Evolutionary conservation across 2,888 invertebrate genomes (phyloP).

Genomic region (Morpho achilles): DNA sequence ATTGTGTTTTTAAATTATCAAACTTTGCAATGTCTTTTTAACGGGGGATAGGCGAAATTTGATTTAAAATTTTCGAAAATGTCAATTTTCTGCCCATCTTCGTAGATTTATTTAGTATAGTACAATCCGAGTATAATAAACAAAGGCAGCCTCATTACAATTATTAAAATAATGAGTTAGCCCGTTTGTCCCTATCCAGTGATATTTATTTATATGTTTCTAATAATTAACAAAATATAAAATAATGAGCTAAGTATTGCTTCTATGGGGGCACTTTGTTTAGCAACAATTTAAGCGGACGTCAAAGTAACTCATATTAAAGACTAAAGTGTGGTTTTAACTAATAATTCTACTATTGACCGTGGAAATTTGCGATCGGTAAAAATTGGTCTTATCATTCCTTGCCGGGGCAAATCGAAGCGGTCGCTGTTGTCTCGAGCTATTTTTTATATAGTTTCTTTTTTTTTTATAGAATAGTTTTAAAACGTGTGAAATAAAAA

Average conservation of each 20-base stretch:
- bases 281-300: slow-evolving; percentile 3
- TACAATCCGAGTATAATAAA: slow-evolving; percentile 1
- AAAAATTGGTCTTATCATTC: slow-evolving; percentile 83
- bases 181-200: too few relatives aligned
- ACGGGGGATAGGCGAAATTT: slow-evolving; percentile 39
- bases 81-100: slow-evolving; percentile 1
- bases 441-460: slow-evolving; percentile 25
- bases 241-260: too few relatives aligned
- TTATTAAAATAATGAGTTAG: not conserved
- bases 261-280: too few relatives aligned
- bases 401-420: slow-evolving; percentile 73
- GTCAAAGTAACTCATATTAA: slow-evolving; percentile 45
- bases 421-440: slow-evolving; percentile 34
- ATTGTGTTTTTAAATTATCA: slow-evolving; percentile 42
- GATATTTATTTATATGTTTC: too few relatives aligned
- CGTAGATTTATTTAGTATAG: slow-evolving; percentile 4
- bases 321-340: slow-evolving; percentile 41
- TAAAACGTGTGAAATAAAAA: slow-evolving; percentile 9
- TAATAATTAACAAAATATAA: too few relatives aligned
- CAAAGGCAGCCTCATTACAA: slow-evolving; percentile 3
- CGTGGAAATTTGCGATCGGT: slow-evolving; percentile 70
- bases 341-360: slow-evolving; percentile 29
- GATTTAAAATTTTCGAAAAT: slow-evolving; percentile 6
- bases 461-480: slow-evolving; percentile 8
- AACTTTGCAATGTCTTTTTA: slow-evolving; percentile 29